A percentile compares a stretch with the other conserved stretches of the same genome.
Evolutionary conservation across 2,113 vertebrate genomes (phyloP).

Genomic region (Phycodurus eques): DNA sequence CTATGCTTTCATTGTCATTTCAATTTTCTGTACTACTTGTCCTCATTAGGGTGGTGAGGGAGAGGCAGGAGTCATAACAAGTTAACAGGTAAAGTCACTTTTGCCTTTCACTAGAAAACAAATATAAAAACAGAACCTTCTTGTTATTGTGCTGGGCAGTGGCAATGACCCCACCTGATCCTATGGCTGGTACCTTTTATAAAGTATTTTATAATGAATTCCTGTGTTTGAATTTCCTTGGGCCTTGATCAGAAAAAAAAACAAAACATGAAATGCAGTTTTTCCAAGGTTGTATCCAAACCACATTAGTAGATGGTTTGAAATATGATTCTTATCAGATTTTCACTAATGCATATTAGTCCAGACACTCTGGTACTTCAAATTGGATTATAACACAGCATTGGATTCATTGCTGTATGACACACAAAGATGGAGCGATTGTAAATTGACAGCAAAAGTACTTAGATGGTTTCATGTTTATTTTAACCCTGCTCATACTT

Average conservation of each 20-base stretch:
- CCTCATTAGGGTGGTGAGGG: background rate
- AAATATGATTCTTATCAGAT: background rate
- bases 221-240: background rate
- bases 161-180: too few species aligned
- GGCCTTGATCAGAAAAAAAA: background rate
- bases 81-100: too few species aligned
- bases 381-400: background rate
- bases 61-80: background rate
- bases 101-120: too few species aligned
- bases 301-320: too few species aligned
- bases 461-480: background rate
- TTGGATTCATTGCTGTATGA: background rate
- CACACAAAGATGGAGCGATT: background rate
- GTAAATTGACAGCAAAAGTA: background rate
- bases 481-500: background rate
- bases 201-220: too few species aligned
- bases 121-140: too few species aligned
- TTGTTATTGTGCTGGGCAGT: too few species aligned
- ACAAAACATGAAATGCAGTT: background rate
- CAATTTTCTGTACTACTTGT: background rate
- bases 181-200: too few species aligned
- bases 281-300: too few species aligned
- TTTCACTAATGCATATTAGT: background rate
- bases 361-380: background rate
- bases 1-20: background rate